Base-by-base conservation (phyloP, 2,113 vertebrate species). In the Leucoraja erinaceus region DNA sequence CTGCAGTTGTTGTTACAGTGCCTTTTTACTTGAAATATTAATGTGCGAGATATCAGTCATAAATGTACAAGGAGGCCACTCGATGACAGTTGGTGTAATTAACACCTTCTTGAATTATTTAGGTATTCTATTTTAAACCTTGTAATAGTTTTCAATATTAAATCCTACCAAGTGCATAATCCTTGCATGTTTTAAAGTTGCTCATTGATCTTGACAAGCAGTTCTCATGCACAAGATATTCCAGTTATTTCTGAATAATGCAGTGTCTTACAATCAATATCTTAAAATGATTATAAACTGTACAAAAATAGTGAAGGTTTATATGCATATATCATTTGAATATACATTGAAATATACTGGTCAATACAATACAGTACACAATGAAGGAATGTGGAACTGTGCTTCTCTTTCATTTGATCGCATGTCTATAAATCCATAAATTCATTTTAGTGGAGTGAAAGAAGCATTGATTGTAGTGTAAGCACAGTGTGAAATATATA, bases 111-210 rank as follows among this genome's bases (percentile, higher is more conserved):
- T 91, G 11, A 72, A 68, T 9, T 54, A 33, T n/a, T 5, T 54
- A 91, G n/a, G 66, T 88, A n/a, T 90, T 91, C 4, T 47, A 47
- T 63, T 91, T 91, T 91, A 47, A 47, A 91, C 20, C 72, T 91
- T 72, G 28, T 88, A 28, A 33, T 91, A 91, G 22, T 91, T 68
- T 91, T 91, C 22, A 91, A 91, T 72, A 91, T 74, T 72, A 74
- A 74, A 91, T 47, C 20, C 38, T 54, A 72, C 11, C 33, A 72
- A 72, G 18, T 72, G 20, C 22, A 54, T 74, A 28, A 68, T 25
- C 68, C 63, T 10, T 25, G 8, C 18, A 5, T 63, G 16, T 90
- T 68, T 66, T 88, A 10, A 72, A 28, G 10, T 33, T 91, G 68
- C 20, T 91, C 33, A 72, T 61, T 63, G n/a, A 33, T 77, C 11